These are phyloP conservation scores for Manis crassicaudata DNA, from an alignment of 2,797 vertebrate species.

Conservation along the genomic window DNA sequence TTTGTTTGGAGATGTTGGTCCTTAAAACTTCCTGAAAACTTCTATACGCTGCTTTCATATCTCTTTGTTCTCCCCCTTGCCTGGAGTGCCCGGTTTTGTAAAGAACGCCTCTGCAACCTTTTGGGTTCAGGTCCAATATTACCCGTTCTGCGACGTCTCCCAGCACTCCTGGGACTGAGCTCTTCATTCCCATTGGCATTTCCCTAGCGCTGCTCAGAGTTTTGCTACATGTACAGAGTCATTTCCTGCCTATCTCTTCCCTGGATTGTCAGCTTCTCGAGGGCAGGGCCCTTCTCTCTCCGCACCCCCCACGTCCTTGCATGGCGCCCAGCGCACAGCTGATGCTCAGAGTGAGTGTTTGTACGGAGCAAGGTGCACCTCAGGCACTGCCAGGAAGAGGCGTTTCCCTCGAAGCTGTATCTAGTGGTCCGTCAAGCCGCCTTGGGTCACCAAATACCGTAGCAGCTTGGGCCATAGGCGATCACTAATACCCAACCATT, in stretches of 20 bases:
- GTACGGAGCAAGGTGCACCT: not conserved
- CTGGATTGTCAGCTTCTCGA: not conserved
- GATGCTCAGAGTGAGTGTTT: not conserved
- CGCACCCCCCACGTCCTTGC: not conserved
- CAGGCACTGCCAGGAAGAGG: not conserved
- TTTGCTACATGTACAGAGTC: not conserved
- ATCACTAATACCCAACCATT: not conserved
- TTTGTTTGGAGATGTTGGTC: not conserved
- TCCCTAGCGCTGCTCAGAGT: not conserved
- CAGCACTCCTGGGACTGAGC: too few relatives aligned
- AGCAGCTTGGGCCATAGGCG: not conserved
- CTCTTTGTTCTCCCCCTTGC: not conserved
- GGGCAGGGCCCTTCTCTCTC: not conserved
- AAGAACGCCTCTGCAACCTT: not conserved
- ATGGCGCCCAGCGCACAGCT: accelerated
- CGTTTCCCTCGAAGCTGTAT: conserved; percentile 22
- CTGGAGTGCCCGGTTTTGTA: not conserved
- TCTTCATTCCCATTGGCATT: not conserved
- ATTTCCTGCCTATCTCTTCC: not conserved
- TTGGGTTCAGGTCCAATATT: not conserved
- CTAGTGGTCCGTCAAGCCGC: conserved; percentile 34
- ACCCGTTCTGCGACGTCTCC: not conserved
- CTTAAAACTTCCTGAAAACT: not conserved
- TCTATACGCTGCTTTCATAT: accelerated
- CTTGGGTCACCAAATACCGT: conserved; percentile 47